A percentile compares a stretch with the other conserved stretches of the same genome.
phyloP scores from a whole-genome alignment of 2,888 invertebrate species.

The Fragum sueziense region DNA sequence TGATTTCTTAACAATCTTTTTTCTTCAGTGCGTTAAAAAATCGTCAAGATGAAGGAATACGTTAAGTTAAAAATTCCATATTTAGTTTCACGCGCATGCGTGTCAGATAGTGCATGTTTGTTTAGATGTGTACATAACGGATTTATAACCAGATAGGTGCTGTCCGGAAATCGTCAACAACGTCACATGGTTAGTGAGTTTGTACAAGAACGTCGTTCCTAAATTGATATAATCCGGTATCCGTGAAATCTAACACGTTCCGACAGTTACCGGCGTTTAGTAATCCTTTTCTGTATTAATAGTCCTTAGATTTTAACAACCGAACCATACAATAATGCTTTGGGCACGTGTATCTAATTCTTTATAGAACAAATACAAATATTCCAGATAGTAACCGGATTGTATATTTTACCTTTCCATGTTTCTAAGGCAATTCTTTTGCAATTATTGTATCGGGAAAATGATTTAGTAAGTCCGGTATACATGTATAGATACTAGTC shows the following conservation, averaged over 20 bases:
- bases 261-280: slow-evolving; percentile 1
- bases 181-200: background rate
- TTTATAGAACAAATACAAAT: too few relatives aligned
- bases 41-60: too few relatives aligned
- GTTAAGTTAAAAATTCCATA: background rate
- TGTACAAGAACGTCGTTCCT: background rate
- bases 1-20: too few relatives aligned
- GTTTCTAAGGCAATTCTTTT: too few relatives aligned
- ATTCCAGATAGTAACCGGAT: too few relatives aligned
- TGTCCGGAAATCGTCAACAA: background rate
- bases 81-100: background rate
- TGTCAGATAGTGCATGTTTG: background rate
- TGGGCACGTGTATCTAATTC: too few relatives aligned
- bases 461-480: too few relatives aligned
- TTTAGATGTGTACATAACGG: slow-evolving; percentile 6
- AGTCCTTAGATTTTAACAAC: too few relatives aligned
- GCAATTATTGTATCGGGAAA: too few relatives aligned
- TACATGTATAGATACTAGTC: too few relatives aligned
- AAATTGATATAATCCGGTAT: slow-evolving; percentile 11
- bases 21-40: background rate
- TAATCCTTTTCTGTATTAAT: background rate
- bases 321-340: too few relatives aligned
- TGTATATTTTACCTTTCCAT: too few relatives aligned
- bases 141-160: background rate
- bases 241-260: slow-evolving; percentile 4